A percentile compares a stretch with the other conserved stretches of the same genome.
Evolutionary conservation across 2,113 vertebrate species (phyloP).

Genomic region (Silurus glanis): DNA sequence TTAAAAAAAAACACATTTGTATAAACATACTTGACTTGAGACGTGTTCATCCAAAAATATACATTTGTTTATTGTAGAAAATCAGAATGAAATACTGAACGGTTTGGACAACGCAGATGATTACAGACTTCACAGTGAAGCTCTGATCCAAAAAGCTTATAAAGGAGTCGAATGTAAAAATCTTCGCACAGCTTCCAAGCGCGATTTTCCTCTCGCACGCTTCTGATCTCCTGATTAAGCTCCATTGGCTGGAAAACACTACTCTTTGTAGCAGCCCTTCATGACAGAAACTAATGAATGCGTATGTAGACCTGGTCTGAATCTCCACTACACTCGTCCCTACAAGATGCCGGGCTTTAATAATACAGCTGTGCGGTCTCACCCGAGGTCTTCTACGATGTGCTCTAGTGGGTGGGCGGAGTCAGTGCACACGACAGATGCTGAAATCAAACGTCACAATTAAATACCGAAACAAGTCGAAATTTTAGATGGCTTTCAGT

Average conservation of each 20-base stretch:
- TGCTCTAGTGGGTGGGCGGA: background rate
- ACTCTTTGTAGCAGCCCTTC: background rate
- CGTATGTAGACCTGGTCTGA: background rate
- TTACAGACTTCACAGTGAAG: conserved; percentile 45
- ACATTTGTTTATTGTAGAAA: conserved; percentile 79
- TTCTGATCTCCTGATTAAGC: background rate
- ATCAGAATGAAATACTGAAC: conserved; percentile 66
- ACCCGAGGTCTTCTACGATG: background rate
- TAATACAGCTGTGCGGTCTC: background rate
- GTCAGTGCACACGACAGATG: conserved; percentile 8
- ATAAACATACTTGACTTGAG: conserved; percentile 16
- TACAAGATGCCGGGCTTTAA: background rate
- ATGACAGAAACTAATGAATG: background rate
- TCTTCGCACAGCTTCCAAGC: background rate
- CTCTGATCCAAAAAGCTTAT: conserved; percentile 35
- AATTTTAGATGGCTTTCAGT: conserved; percentile 64
- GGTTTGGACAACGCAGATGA: conserved; percentile 47
- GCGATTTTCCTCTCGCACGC: background rate
- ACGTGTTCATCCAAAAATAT: conserved; percentile 76
- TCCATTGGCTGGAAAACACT: background rate
- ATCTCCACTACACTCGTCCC: background rate
- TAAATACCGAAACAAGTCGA: conserved; percentile 21
- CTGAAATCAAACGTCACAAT: background rate
- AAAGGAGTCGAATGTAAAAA: conserved; percentile 29
- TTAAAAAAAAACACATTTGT: background rate